phyloP scores from a whole-genome alignment of 2,888 invertebrate genomes.

The Tuberolachnus salignus region DNA sequence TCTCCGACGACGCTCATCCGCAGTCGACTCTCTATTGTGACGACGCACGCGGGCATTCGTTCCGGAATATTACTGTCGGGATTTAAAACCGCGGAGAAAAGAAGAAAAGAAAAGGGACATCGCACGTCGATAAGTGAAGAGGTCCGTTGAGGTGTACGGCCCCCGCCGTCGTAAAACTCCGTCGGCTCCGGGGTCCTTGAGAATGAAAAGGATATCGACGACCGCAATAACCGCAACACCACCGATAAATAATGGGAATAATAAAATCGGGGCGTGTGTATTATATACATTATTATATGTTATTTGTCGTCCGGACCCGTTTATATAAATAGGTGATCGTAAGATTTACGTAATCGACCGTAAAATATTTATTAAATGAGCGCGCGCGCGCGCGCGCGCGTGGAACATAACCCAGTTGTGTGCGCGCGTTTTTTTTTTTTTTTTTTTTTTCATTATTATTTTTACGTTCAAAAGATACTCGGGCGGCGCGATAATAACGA shows the following conservation, averaged over 20 bases:
- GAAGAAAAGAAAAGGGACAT: constrained; percentile 5
- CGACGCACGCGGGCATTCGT: constrained; percentile 32
- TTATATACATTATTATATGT: too few relatives aligned
- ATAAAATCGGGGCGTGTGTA: not conserved
- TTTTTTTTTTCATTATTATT: not conserved
- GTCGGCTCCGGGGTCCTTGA: constrained; percentile 34
- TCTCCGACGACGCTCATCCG: too few relatives aligned
- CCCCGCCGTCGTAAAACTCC: not conserved
- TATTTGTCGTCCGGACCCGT: not conserved
- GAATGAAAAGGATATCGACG: constrained; percentile 46
- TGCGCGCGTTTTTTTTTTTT: not conserved
- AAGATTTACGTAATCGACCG: constrained; percentile 22
- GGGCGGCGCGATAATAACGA: constrained; percentile 2
- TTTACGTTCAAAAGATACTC: too few relatives aligned
- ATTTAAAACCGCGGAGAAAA: not conserved
- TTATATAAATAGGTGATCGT: not conserved
- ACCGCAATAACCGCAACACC: not conserved
- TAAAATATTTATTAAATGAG: not conserved
- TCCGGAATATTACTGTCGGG: constrained; percentile 44
- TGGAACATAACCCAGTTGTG: constrained; percentile 15
- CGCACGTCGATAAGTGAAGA: not conserved
- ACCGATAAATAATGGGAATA: not conserved
- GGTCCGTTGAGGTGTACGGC: constrained; percentile 38
- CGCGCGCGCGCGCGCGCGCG: not conserved
- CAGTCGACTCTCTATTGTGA: not conserved